Conservation (phyloP, 2,797 vertebrate genomes). For the Ficedula albicollis region DNA sequence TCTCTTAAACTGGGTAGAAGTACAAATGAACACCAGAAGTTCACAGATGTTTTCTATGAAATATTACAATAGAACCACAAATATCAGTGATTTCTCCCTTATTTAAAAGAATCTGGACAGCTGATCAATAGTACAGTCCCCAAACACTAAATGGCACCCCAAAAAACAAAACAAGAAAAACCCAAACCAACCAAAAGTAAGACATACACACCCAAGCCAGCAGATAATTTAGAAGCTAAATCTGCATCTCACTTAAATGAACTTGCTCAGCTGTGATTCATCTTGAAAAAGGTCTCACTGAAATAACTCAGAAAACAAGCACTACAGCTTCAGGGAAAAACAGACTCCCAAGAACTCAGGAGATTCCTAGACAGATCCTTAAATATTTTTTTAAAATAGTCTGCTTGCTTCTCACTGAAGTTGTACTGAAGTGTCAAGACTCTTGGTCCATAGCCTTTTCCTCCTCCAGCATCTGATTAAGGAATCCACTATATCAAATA, state of each 20-base stretch:
- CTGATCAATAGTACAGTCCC: background rate
- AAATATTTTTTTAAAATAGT: rapidly evolving
- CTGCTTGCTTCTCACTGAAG: background rate
- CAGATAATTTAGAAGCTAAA: background rate
- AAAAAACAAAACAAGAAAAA: background rate
- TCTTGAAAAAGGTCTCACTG: background rate
- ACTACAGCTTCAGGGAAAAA: background rate
- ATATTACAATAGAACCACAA: background rate
- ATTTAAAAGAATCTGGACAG: background rate
- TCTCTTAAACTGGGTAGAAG: background rate
- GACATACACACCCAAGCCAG: background rate
- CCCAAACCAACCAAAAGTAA: background rate
- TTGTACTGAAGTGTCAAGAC: background rate
- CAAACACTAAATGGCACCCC: background rate
- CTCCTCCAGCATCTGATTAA: background rate
- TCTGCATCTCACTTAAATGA: background rate
- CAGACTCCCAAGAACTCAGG: background rate
- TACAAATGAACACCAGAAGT: background rate
- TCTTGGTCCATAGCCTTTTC: background rate
- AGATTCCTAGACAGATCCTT: background rate
- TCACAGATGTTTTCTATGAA: background rate
- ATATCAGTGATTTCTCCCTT: background rate
- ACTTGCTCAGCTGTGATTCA: background rate
- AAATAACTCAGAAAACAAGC: background rate
- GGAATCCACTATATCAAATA: background rate